phyloP scores from a whole-genome alignment of 2,888 invertebrate species.

The Macropis europaea region DNA sequence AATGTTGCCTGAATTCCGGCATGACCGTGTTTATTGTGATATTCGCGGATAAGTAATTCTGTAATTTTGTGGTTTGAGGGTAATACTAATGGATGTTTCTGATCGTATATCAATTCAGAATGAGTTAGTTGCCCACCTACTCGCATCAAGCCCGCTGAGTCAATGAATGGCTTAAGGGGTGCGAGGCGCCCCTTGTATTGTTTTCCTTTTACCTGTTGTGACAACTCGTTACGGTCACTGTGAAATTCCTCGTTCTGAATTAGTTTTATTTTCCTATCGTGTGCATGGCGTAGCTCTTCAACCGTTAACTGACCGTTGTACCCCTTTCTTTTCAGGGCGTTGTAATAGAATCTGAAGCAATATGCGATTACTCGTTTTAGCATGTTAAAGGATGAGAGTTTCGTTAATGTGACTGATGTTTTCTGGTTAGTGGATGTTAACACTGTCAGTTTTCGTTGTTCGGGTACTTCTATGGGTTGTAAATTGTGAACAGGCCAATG shows the following conservation, averaged over 20 bases:
- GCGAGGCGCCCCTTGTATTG: background rate
- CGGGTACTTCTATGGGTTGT: background rate
- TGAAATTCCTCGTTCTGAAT: background rate
- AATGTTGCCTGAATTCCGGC: slow-evolving; percentile 42
- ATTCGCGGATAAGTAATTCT: slow-evolving; percentile 20
- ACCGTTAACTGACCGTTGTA: background rate
- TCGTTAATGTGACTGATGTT: background rate
- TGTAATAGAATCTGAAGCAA: background rate
- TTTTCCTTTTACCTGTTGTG: background rate
- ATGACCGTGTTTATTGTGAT: slow-evolving; percentile 26
- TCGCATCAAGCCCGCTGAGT: slow-evolving; percentile 30
- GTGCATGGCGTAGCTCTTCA: background rate
- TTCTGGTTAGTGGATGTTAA: background rate
- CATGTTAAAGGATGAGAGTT: background rate
- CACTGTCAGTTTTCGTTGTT: background rate
- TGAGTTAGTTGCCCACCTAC: slow-evolving; percentile 18
- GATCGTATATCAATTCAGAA: slow-evolving; percentile 15
- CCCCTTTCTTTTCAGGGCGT: background rate
- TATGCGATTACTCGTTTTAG: background rate
- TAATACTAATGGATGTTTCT: slow-evolving; percentile 43
- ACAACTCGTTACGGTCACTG: background rate
- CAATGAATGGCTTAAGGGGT: background rate
- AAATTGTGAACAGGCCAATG: background rate
- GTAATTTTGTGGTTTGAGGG: slow-evolving; percentile 33
- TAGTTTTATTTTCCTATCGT: background rate